Conservation (phyloP, 30 jellyfish, hydroid and myxozoan genomes). For the Hydra vulgaris region DNA sequence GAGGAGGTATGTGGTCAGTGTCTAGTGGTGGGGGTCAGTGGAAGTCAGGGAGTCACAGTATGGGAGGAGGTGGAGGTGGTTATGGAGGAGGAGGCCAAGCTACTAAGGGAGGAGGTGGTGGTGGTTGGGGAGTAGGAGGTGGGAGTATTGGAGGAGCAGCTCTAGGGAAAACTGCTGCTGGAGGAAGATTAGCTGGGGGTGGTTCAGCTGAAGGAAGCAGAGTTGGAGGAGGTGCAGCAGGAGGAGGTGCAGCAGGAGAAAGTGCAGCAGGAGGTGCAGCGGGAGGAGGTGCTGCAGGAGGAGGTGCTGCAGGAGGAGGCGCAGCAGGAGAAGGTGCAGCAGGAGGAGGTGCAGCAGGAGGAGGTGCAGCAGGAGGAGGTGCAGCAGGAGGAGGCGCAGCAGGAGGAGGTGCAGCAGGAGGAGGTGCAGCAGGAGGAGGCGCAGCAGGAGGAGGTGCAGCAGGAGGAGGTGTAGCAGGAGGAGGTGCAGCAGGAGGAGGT, state of each 20-base stretch:
- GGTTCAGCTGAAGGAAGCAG: neutral
- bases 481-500: conserved; percentile 1
- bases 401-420: conserved; percentile 21
- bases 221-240: conserved; percentile 8
- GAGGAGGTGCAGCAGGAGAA: conserved; percentile 19
- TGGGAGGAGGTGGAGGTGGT: conserved; percentile 13
- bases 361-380: neutral
- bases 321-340: neutral
- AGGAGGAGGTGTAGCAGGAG: neutral
- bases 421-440: conserved; percentile 18
- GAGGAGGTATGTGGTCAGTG: neutral
- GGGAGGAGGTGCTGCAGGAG: neutral
- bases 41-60: neutral
- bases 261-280: conserved; percentile 21
- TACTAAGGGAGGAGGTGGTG: neutral
- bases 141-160: conserved; percentile 5
- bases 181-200: conserved; percentile 12
- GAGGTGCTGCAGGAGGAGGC: neutral
- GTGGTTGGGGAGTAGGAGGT: neutral
- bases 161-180: neutral
- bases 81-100: conserved; percentile 4
- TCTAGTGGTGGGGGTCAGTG: conserved; percentile 7
- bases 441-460: conserved; percentile 8
- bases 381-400: conserved; percentile 9
- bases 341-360: neutral